phyloP scores from a whole-genome alignment of 2,888 invertebrate species.

The Ellobium chinense region DNA sequence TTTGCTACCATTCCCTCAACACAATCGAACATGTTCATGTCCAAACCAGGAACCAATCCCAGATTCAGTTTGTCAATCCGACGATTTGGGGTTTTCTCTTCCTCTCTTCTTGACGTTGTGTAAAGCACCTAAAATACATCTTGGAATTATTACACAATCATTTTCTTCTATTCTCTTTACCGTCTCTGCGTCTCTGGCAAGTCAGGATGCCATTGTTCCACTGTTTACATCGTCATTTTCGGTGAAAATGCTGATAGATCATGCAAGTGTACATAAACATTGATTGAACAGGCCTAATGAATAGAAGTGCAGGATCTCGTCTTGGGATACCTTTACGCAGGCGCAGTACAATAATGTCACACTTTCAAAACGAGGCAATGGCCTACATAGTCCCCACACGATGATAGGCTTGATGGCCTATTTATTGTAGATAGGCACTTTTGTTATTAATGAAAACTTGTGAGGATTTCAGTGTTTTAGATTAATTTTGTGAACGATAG shows the following conservation, averaged over 20 bases:
- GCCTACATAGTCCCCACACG: conserved; percentile 20
- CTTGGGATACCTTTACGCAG: conserved; percentile 29
- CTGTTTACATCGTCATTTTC: background rate
- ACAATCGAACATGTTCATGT: background rate
- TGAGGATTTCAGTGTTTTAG: no score
- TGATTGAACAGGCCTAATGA: conserved; percentile 23
- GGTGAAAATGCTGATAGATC: background rate
- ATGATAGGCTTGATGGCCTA: no score
- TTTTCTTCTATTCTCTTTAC: background rate
- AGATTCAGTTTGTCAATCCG: no score
- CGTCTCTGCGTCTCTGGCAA: background rate
- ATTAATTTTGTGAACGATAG: no score
- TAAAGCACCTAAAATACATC: no score
- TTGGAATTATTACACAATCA: no score
- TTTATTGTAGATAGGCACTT: no score
- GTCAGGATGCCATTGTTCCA: conserved; percentile 18
- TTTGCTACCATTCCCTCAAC: no score
- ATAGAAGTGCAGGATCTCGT: conserved; percentile 17
- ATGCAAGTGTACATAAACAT: conserved; percentile 25
- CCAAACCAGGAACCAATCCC: background rate
- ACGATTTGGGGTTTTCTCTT: no score
- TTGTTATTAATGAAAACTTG: no score
- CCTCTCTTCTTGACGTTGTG: no score
- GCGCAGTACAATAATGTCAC: conserved; percentile 36
- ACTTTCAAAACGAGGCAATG: conserved; percentile 40